Evolutionary conservation across 2,113 vertebrate species (phyloP).

Genomic region (Acanthochromis polyacanthus): DNA sequence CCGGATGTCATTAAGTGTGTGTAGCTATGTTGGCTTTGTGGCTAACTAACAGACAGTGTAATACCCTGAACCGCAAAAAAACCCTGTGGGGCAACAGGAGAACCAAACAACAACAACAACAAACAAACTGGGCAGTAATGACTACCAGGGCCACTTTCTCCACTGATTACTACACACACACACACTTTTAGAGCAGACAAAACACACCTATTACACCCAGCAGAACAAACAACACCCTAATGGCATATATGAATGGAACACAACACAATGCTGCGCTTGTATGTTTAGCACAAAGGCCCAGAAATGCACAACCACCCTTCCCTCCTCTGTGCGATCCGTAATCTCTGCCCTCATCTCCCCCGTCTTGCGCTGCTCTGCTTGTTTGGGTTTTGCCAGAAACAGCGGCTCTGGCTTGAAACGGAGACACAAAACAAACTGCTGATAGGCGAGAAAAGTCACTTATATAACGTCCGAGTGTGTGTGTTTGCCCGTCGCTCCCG

Average conservation of each 20-base stretch:
- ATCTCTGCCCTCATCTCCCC: conserved; percentile 74
- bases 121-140: conserved; percentile 62
- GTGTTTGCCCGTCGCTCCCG: conserved; percentile 55
- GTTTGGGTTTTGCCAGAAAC: conserved; percentile 75
- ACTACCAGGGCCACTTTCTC: conserved; percentile 67
- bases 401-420: conserved; percentile 53
- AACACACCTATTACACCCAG: conserved; percentile 1
- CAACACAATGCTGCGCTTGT: not conserved
- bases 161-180: conserved; percentile 49
- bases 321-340: conserved; percentile 35
- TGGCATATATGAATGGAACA: not conserved
- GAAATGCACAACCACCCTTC: conserved; percentile 3
- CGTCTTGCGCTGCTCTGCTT: conserved; percentile 63
- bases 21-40: conserved; percentile 67
- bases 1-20: conserved; percentile 61
- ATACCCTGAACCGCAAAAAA: conserved; percentile 65
- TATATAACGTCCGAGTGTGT: conserved; percentile 57
- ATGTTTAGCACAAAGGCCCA: not conserved
- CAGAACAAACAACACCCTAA: conserved; percentile 45
- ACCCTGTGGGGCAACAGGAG: conserved; percentile 35
- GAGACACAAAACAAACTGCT: conserved; percentile 72
- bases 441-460: conserved; percentile 62
- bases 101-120: conserved; percentile 46
- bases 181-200: not conserved
- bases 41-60: conserved; percentile 76